Percentiles rank a stretch among this genome's conserved stretches.
phyloP scores from a whole-genome alignment of 1,140 invertebrate genomes.

The Drosophila truncata region DNA sequence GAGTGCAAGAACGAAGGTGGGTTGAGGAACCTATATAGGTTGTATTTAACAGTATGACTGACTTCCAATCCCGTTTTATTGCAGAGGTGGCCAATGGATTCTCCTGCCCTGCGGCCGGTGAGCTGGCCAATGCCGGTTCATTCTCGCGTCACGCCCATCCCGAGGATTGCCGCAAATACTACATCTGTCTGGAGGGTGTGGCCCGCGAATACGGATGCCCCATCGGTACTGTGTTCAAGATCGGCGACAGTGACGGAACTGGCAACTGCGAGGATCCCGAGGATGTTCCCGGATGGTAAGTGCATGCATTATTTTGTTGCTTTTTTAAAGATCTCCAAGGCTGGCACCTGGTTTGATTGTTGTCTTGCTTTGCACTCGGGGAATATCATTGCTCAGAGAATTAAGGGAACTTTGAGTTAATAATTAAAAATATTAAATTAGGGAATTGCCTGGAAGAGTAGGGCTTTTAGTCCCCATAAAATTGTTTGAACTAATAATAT shows the following conservation, averaged over 20 bases:
- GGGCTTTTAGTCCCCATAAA: background rate
- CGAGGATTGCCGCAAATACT: slow-evolving; percentile 97
- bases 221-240: slow-evolving; percentile 98
- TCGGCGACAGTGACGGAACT: slow-evolving; percentile 94
- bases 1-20: slow-evolving; percentile 95
- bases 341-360: slow-evolving; percentile 55
- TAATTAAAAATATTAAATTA: background rate
- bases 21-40: background rate
- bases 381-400: background rate
- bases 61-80: slow-evolving; percentile 40
- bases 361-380: slow-evolving; percentile 55
- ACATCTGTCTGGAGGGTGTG: slow-evolving; percentile 95
- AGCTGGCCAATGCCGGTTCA: slow-evolving; percentile 92
- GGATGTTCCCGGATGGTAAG: slow-evolving; percentile 97
- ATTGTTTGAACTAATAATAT: background rate
- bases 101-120: slow-evolving; percentile 93
- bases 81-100: slow-evolving; percentile 96
- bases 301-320: slow-evolving; percentile 45
- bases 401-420: background rate
- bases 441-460: no score
- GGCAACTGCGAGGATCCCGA: slow-evolving; percentile 97
- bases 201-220: slow-evolving; percentile 97
- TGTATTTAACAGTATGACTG: background rate
- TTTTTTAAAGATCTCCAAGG: background rate
- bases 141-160: slow-evolving; percentile 98